Evolutionary conservation across 2,113 vertebrate species (phyloP).

Genomic region (Sula dactylatra): DNA sequence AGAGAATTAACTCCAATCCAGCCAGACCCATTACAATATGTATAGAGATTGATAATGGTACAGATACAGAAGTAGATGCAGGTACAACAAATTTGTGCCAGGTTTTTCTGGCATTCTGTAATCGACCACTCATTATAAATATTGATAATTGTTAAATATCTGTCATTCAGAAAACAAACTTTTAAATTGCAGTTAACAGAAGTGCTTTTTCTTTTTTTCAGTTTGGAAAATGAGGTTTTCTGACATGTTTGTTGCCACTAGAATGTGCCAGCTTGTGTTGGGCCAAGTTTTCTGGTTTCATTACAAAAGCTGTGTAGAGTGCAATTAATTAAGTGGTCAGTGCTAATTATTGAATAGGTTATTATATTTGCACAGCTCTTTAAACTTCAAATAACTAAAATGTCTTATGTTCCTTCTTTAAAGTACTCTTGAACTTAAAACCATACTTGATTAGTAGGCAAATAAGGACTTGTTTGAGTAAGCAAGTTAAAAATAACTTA

Average conservation of each 20-base stretch:
- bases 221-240: background rate
- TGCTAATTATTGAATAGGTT: background rate
- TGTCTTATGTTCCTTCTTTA: background rate
- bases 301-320: background rate
- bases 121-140: background rate
- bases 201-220: background rate
- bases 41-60: background rate
- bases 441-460: background rate
- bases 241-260: background rate
- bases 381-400: background rate
- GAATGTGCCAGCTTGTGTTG: background rate
- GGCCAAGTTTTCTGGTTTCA: background rate
- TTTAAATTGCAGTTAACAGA: background rate
- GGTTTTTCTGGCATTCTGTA: background rate
- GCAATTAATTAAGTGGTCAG: background rate
- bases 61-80: background rate
- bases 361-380: background rate
- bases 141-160: background rate
- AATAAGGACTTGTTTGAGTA: background rate
- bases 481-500: background rate
- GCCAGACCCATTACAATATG: fast-evolving
- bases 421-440: background rate
- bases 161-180: background rate
- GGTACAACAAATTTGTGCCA: background rate
- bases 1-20: background rate